Percentiles rank a stretch among this genome's conserved stretches.
These are phyloP conservation scores for Pangasius mekongensis DNA, from an alignment of 2,797 vertebrate genomes.

Conservation along the genomic window DNA sequence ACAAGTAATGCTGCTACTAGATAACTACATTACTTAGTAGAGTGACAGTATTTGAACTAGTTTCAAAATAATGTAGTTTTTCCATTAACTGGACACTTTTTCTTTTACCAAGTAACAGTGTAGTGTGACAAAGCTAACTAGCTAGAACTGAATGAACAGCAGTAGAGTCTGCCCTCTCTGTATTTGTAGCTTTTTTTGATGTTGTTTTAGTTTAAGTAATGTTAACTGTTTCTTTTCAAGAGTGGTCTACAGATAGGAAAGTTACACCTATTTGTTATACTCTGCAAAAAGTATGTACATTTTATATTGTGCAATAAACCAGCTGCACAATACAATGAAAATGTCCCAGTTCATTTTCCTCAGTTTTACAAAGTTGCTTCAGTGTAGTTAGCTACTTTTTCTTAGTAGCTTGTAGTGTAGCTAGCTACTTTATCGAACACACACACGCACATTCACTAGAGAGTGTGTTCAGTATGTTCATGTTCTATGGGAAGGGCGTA, in stretches of 20 bases:
- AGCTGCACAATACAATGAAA: not conserved
- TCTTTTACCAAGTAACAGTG: not conserved
- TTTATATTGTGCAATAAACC: not conserved
- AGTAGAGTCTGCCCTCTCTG: not conserved
- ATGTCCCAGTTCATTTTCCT: not conserved
- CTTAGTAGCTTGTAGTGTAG: not conserved
- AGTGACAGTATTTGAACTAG: not conserved
- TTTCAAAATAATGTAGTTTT: not conserved
- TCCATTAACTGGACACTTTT: not conserved
- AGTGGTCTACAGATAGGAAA: not conserved
- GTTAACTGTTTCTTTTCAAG: not conserved
- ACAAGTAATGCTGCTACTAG: not conserved
- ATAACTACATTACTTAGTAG: too few species aligned
- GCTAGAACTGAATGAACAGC: not conserved
- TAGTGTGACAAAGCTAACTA: not conserved
- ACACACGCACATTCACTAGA: not conserved
- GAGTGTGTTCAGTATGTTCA: not conserved
- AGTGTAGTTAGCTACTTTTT: not conserved
- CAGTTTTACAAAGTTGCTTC: conserved; percentile 6
- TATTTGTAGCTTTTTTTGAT: not conserved
- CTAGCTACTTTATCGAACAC: not conserved
- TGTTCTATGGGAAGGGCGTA: conserved; percentile 45
- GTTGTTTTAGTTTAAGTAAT: not conserved
- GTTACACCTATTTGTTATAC: not conserved
- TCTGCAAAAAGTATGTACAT: not conserved